Conservation (phyloP, 1,140 invertebrate species). For the Charaxes varanes region DNA sequence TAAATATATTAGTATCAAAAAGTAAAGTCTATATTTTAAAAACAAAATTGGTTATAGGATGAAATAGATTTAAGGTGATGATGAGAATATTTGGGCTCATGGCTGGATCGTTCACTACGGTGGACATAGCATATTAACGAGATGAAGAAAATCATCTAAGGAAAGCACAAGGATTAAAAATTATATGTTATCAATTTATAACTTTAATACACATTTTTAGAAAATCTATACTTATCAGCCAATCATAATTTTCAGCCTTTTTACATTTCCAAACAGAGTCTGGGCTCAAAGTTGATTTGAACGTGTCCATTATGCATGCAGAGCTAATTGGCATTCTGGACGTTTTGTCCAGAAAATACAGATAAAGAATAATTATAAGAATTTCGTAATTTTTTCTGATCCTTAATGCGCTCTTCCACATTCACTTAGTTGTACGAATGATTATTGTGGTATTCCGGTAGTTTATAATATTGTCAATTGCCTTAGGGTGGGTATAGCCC, state of each 20-base stretch:
- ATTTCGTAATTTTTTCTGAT: slow-evolving; percentile 15
- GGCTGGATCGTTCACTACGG: slow-evolving; percentile 17
- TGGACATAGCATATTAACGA: no score
- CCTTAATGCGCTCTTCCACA: slow-evolving; percentile 9
- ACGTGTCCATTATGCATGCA: slow-evolving; percentile 9
- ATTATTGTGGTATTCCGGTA: slow-evolving; percentile 6
- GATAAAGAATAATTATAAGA: slow-evolving; percentile 4
- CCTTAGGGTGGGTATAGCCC: no score
- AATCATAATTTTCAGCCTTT: slow-evolving; percentile 1
- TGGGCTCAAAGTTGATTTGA: slow-evolving; percentile 5
- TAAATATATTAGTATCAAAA: slow-evolving; percentile 18
- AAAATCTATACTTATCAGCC: slow-evolving; percentile 19
- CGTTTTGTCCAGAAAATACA: slow-evolving; percentile 8
- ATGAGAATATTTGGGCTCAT: slow-evolving; percentile 17
- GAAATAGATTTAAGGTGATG: slow-evolving; percentile 3
- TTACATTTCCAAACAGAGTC: slow-evolving; percentile 4
- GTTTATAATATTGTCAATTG: slow-evolving; percentile 7
- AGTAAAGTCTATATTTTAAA: slow-evolving; percentile 25
- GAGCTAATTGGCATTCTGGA: slow-evolving; percentile 14
- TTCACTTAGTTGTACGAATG: slow-evolving; percentile 7
- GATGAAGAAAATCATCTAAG: slow-evolving; percentile 1
- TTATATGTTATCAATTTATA: neutral
- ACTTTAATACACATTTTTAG: slow-evolving; percentile 1
- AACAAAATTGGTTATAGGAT: slow-evolving; percentile 6
- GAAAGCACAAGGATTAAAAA: neutral